Conservation (phyloP, 1,140 invertebrate genomes). For the Zaprionus taronus region DNA sequence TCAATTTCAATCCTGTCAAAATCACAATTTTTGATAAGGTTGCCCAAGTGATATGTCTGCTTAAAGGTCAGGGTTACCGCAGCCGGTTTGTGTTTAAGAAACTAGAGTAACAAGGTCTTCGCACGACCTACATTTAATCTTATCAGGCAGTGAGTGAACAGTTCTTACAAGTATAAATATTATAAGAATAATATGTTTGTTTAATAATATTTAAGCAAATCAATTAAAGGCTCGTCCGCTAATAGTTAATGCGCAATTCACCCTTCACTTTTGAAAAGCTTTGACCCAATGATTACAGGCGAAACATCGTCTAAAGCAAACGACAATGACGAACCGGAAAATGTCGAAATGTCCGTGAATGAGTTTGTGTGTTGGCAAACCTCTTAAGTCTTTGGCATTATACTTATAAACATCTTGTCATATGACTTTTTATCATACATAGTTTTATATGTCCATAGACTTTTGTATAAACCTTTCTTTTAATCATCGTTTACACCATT, state of each 20-base stretch:
- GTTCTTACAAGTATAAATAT: background rate
- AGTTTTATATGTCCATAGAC: background rate
- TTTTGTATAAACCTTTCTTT: background rate
- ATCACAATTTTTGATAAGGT: conserved; percentile 17
- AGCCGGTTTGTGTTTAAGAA: conserved; percentile 17
- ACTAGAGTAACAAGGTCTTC: conserved; percentile 13
- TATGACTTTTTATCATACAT: conserved; percentile 7
- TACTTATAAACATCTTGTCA: background rate
- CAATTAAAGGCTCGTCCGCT: background rate
- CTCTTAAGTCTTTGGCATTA: background rate
- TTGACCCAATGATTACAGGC: conserved; percentile 8
- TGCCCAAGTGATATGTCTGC: conserved; percentile 2
- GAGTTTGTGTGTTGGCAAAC: background rate
- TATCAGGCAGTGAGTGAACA: conserved; percentile 14
- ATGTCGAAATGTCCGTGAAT: conserved; percentile 29
- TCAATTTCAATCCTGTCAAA: background rate
- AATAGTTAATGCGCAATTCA: conserved; percentile 14
- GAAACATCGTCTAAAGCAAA: conserved; percentile 13
- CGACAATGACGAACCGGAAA: conserved; percentile 25
- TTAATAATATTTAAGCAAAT: background rate
- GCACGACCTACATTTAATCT: conserved; percentile 30
- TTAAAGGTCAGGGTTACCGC: conserved; percentile 34
- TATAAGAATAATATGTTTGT: background rate
- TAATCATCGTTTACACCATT: too few species aligned
- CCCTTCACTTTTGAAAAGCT: conserved; percentile 8